Evolutionary conservation across 2,797 vertebrate species (phyloP).

Genomic region (Notamacropus eugenii): DNA sequence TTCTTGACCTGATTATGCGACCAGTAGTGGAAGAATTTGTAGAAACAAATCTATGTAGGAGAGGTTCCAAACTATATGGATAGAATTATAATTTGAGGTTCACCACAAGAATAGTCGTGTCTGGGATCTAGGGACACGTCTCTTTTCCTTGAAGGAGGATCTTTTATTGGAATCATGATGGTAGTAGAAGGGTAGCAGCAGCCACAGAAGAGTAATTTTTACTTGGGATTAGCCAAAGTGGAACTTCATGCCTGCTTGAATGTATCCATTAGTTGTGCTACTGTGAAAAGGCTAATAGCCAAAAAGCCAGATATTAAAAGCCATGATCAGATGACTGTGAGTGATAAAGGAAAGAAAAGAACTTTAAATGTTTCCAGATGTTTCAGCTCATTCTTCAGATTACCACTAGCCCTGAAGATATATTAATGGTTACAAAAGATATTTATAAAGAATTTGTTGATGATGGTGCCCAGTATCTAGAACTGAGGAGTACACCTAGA

Average conservation of each 20-base stretch:
- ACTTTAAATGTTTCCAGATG: slow-evolving; percentile 94
- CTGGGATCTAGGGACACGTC: neutral
- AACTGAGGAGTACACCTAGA: slow-evolving; percentile 96
- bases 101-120: slow-evolving; percentile 23
- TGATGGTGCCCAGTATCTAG: slow-evolving; percentile 97
- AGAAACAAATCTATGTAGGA: slow-evolving; percentile 42
- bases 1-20: too few species aligned
- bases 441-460: slow-evolving; percentile 96
- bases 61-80: slow-evolving; percentile 41
- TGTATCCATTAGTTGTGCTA: slow-evolving; percentile 93
- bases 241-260: slow-evolving; percentile 98
- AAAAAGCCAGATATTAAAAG: slow-evolving; percentile 92
- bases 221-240: slow-evolving; percentile 80
- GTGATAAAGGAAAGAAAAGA: slow-evolving; percentile 92
- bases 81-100: slow-evolving; percentile 4
- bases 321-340: slow-evolving; percentile 90
- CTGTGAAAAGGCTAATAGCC: slow-evolving; percentile 92
- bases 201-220: slow-evolving; percentile 58
- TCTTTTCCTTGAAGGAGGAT: slow-evolving; percentile 23
- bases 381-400: slow-evolving; percentile 96
- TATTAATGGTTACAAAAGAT: slow-evolving; percentile 96
- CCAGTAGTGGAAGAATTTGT: slow-evolving; percentile 66
- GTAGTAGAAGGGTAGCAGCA: slow-evolving; percentile 72
- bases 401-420: slow-evolving; percentile 93
- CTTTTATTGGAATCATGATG: slow-evolving; percentile 72